A percentile compares a stretch with the other conserved stretches of the same genome.
Evolutionary conservation across 2,113 vertebrate genomes (phyloP).

Genomic region (human (Homo sapiens)): GRCh38 chr2:30626001-30626500

Average conservation of each 20-base stretch:
- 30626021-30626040: background rate
- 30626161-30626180: background rate
- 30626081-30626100: background rate
- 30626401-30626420: background rate
- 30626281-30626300: background rate
- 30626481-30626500: background rate
- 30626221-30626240: background rate
- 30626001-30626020: background rate
- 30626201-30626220: background rate
- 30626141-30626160: background rate
- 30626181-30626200: background rate
- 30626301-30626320: background rate
- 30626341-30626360: background rate
- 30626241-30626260: background rate
- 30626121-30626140: background rate
- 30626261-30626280: background rate
- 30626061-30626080: background rate
- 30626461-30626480: background rate
- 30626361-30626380: background rate
- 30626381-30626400: background rate
- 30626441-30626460: background rate
- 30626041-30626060: background rate
- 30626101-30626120: background rate
- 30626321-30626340: constrained; percentile 8
- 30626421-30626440: background rate